Conservation (phyloP, 2,888 invertebrate genomes). For the Eupithecia vulgata region DNA sequence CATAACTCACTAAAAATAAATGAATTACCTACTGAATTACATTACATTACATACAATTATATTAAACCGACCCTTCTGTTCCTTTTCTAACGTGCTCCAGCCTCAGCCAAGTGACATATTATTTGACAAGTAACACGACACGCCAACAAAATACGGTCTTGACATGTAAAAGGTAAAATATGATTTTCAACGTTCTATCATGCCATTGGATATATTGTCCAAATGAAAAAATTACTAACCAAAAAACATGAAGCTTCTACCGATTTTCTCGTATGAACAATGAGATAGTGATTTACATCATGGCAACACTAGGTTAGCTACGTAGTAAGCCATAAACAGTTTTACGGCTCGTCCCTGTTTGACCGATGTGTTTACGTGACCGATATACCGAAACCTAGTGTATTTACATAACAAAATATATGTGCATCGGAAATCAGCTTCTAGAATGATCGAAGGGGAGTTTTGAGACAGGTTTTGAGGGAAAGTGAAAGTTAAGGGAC, state of each 20-base stretch:
- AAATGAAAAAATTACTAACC: too few relatives aligned
- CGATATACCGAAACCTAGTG: constrained; percentile 39
- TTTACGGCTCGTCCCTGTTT: constrained; percentile 57
- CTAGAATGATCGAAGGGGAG: constrained; percentile 16
- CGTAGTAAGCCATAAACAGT: constrained; percentile 52
- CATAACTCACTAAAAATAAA: neutral
- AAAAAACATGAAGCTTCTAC: neutral
- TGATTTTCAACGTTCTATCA: neutral
- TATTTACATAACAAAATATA: constrained; percentile 38
- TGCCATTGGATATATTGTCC: neutral
- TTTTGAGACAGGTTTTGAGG: neutral
- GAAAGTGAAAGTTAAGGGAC: neutral
- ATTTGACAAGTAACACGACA: constrained; percentile 1
- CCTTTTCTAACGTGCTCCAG: neutral
- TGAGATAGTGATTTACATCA: neutral
- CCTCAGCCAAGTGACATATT: neutral
- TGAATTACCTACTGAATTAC: neutral
- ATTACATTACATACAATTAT: neutral
- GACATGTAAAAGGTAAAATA: neutral
- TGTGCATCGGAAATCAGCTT: constrained; percentile 35
- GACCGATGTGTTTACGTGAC: constrained; percentile 49
- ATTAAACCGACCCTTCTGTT: neutral
- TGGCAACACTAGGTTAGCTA: constrained; percentile 27
- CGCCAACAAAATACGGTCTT: neutral
- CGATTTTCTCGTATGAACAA: neutral